Evolutionary conservation across 2,797 vertebrate species (phyloP), one percentile per base, ranked within the genome.

Genomic region (Holocentrus rufus): DNA sequence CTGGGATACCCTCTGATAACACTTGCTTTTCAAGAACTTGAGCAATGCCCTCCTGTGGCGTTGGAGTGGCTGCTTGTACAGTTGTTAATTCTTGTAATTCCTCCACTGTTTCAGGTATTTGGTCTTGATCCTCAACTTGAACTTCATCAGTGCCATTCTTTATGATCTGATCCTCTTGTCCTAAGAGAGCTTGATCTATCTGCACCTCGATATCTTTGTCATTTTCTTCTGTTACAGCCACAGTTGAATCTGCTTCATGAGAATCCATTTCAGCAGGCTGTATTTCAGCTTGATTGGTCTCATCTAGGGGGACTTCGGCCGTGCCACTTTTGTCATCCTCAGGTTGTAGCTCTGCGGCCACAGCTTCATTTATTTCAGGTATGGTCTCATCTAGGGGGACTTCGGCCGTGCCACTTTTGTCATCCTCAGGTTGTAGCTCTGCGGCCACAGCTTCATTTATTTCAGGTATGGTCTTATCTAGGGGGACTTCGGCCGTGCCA

Each of bases 11-110:
- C 27, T 59, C 57, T 20, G 65, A 58, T 0, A 53, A 18, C 17
- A 79, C 42, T 3, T 76, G 52, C 7, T 87, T 50, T 11, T 79
- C 81, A 61, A 39, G 30, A n/a, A 84, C 53, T 13, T 46, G 2
- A 61, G 36, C 7, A 60, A 76, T 46, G 59, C 4, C 34, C 30
- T 70, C 49, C 15, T 69, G 23, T 68, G 60, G 76, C 50, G 64
- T 79, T 20, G 66, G 27, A 49, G 27, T 44, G 31, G 39, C 20
- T 65, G 23, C 27, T 74, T 76, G 71, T 31, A 75, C 44, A 82
- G 46, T 22, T 65, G 17, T 60, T 6, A 63, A 18, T 59, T 78
- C 69, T 39, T 79, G 62, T 31, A 74, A 46, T 5, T 69, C 23
- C 20, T 84, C 76, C 20, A 42, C 47, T 74, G 62, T 56, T 53